Conservation (phyloP, 2,113 vertebrate genomes). For the Phrynosoma platyrhinos region DNA sequence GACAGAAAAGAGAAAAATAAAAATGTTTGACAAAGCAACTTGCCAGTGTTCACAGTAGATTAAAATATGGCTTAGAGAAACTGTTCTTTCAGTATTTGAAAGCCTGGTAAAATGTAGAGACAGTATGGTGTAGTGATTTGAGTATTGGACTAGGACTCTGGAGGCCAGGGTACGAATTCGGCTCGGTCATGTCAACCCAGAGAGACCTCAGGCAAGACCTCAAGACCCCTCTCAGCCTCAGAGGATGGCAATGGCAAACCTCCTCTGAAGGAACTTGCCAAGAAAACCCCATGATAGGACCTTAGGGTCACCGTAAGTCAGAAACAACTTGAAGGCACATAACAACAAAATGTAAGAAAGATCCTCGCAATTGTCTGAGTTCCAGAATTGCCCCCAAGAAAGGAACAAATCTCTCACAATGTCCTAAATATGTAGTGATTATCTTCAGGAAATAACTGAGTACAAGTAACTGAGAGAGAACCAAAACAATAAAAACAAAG, state of each 20-base stretch:
- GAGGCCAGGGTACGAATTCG: too few species aligned
- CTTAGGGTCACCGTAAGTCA: too few species aligned
- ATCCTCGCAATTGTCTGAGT: slow-evolving; percentile 59
- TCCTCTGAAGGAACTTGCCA: too few species aligned
- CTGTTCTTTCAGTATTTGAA: slow-evolving; percentile 64
- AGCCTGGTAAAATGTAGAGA: slow-evolving; percentile 54
- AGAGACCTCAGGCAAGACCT: slow-evolving; percentile 49
- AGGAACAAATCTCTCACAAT: slow-evolving; percentile 54
- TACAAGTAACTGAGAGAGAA: slow-evolving; percentile 61
- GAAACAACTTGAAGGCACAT: too few species aligned
- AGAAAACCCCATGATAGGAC: too few species aligned
- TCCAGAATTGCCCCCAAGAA: slow-evolving; percentile 58
- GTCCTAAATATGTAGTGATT: slow-evolving; percentile 65
- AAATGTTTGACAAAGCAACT: slow-evolving; percentile 66
- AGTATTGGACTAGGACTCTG: too few species aligned
- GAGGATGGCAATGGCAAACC: too few species aligned
- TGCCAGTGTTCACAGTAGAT: slow-evolving; percentile 70
- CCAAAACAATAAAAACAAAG: slow-evolving; percentile 64
- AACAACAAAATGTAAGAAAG: too few species aligned
- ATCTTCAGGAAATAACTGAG: slow-evolving; percentile 59
- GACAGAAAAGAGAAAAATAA: slow-evolving; percentile 67
- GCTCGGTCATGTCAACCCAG: too few species aligned
- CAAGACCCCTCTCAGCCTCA: too few species aligned
- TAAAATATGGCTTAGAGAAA: slow-evolving; percentile 63
- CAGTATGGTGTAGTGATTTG: too few species aligned